Base-by-base conservation (phyloP, 2,113 vertebrate genomes). In the Oncorhynchus masou region DNA sequence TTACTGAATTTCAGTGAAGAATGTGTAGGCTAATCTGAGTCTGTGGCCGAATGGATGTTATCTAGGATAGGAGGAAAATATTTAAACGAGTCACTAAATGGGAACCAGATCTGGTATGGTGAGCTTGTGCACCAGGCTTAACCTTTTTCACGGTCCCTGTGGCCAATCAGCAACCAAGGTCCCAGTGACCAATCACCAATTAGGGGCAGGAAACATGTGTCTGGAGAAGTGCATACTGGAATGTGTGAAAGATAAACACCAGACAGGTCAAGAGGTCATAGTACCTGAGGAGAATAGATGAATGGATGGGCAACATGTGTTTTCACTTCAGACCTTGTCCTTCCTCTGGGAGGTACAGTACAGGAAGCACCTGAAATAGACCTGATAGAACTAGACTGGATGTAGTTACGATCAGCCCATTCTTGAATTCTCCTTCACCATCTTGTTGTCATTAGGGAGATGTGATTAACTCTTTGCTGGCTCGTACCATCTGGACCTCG, bases 361-460 rank as follows among this genome's bases (percentile, higher is more conserved):
- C 65, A 19, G 65, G 15, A 27, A 31, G 25, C 22, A 11, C 8
- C 8, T 45, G 39, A 45, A 45, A 45, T 45, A 45, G 39, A 45
- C 39, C 6, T 15, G 64, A 29, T 27, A 22, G 6, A 13, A 66
- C 64, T 4, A 5, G 22, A 66, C 57, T 79, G 82, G 39, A 81
- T 79, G 68, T 77, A 70, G 68, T 74, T 85, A 84, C 70, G 9
- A 45, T 45, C 74, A 77, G 54, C 65, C 15, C 65, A 27, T 29
- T 67, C 59, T 77, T 62, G n/a, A 78, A 75, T 70, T 69, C 67
- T 60, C 29, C 49, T 80, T 67, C 73, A 75, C 59, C 79, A 85
- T 79, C 71, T 72, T 87, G 69, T 51, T 77, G 24, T 71, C 73
- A 84, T 84, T 79, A 78, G 68, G 79, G 76, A 76, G 24, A 20